Percentiles rank a stretch among this genome's conserved stretches.
Conservation (phyloP, 2,797 vertebrate genomes). For the Sardinella longiceps region DNA sequence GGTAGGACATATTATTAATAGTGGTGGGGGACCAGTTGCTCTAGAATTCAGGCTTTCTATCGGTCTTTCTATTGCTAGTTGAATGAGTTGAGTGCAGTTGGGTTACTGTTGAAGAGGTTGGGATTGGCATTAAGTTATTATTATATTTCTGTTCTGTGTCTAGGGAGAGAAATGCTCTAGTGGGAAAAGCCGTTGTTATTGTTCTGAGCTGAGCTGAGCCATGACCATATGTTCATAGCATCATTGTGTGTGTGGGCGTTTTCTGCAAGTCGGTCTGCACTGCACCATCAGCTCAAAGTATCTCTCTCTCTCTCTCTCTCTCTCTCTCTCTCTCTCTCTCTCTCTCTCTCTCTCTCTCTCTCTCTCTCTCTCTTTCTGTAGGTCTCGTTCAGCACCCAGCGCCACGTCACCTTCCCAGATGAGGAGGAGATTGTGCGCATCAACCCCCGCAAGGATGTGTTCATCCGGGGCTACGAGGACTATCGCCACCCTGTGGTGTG, state of each 20-base stretch:
- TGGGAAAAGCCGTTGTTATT: not conserved
- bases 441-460: constrained; percentile 93
- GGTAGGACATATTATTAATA: not conserved
- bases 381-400: constrained; percentile 84
- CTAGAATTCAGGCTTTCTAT: not conserved
- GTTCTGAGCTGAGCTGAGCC: not conserved
- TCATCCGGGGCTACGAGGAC: constrained; percentile 95
- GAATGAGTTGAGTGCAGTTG: not conserved
- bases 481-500: constrained; percentile 96
- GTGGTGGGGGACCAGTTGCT: not conserved
- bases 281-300: not conserved
- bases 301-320: not conserved
- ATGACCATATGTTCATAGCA: constrained; percentile 3
- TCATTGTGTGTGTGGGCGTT: not conserved
- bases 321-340: not conserved
- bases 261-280: not conserved
- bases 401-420: constrained; percentile 95
- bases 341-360: not conserved
- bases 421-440: constrained; percentile 98
- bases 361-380: constrained; percentile 48
- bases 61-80: not conserved
- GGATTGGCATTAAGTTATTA: not conserved
- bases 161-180: not conserved
- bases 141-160: too few relatives aligned
- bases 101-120: not conserved